Base-by-base conservation (phyloP, 2,797 vertebrate species). In the Triplophysa bombifrons region DNA sequence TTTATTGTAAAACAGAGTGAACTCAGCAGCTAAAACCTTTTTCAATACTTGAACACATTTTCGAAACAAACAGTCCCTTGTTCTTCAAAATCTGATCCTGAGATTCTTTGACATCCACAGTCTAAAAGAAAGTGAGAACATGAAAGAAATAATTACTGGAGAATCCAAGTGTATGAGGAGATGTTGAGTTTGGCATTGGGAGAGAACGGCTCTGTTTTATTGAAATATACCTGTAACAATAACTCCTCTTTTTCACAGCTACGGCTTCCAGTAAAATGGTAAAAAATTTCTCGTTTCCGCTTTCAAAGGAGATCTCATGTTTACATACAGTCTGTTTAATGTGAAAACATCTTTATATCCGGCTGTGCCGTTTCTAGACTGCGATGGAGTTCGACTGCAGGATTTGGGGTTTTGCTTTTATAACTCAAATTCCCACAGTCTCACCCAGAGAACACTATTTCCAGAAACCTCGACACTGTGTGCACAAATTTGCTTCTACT, bases 151-250 rank as follows among this genome's bases (percentile, higher is more conserved):
- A 83, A 90, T 88, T 85, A 87, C 34, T 38, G 34, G 74, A 87
- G 83, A 20, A 58, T 58, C 55, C 74, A 85, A 66, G 34, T 4
- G 34, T 38, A 6, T 51, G 84, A 84, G 76, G 85, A 92, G 86
- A 91, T 93, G 92, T 93, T 92, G 88, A 82, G 76, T 88, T 93
- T 93, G 91, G 91, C 88, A 0, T n/a, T 19, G 38, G 2, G 41
- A 51, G 87, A 80, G 86, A 86, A 87, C 86, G 77, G 80, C 73
- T 72, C 82, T 88, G 88, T 91, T 60, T 60, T 89, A 90, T 86
- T 88, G 87, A 91, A 91, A 87, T 87, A 22, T 13, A 48, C 65
- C 67, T 85, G 84, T 38, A 38, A 38, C 34, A 38, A 90, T 91
- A 82, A 74, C 82, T 84, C 86, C 88, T 53, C 93, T 92, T 91